These are phyloP conservation scores for Drosophila putrida DNA, from an alignment of 2,888 invertebrate species.

Conservation along the genomic window DNA sequence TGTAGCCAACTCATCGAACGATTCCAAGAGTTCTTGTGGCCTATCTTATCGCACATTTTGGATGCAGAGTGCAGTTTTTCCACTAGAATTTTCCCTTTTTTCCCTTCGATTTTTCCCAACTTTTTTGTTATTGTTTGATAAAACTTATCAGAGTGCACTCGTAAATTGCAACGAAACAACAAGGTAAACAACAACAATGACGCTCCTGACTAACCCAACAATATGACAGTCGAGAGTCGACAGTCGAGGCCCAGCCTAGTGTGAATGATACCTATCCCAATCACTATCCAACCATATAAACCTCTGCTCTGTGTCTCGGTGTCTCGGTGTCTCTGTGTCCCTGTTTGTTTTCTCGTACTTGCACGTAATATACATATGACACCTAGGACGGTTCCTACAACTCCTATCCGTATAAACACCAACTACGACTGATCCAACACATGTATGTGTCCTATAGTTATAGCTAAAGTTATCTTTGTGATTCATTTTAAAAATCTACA, in stretches of 20 bases:
- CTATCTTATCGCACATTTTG: slow-evolving; percentile 73
- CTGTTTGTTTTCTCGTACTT: slow-evolving; percentile 37
- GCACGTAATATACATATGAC: slow-evolving; percentile 56
- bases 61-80: slow-evolving; percentile 77
- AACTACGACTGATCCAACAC: slow-evolving; percentile 58
- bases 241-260: slow-evolving; percentile 14
- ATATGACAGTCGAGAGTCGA: slow-evolving; percentile 7
- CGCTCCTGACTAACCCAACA: slow-evolving; percentile 46
- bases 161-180: slow-evolving; percentile 78
- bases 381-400: slow-evolving; percentile 37
- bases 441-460: slow-evolving; percentile 2
- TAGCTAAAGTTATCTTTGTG: slow-evolving; percentile 63
- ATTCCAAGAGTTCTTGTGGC: slow-evolving; percentile 57
- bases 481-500: slow-evolving; percentile 67
- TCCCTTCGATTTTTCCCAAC: slow-evolving; percentile 2
- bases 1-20: slow-evolving; percentile 28
- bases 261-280: slow-evolving; percentile 47
- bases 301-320: slow-evolving; percentile 24
- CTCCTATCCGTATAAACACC: slow-evolving; percentile 55
- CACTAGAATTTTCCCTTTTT: slow-evolving; percentile 28
- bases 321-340: slow-evolving; percentile 26
- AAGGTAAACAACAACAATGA: slow-evolving; percentile 64
- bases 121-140: slow-evolving; percentile 47
- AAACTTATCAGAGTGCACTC: slow-evolving; percentile 70
- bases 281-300: slow-evolving; percentile 21